Percentiles rank a stretch among this genome's conserved stretches.
These are phyloP conservation scores for Masticophis lateralis DNA, from an alignment of 2,797 vertebrate genomes.

Conservation along the genomic window DNA sequence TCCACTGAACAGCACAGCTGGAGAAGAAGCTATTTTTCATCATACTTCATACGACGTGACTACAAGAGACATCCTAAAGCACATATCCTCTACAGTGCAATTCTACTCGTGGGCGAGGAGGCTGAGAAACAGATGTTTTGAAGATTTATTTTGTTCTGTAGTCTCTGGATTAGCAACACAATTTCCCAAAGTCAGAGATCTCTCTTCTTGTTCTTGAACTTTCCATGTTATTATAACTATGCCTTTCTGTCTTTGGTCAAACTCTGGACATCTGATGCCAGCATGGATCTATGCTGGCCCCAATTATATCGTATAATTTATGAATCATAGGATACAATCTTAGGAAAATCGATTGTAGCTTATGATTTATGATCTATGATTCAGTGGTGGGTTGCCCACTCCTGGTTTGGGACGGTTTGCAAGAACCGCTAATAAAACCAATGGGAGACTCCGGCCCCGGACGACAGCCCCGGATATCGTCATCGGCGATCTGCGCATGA, in stretches of 20 bases:
- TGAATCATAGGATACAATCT: too few relatives aligned
- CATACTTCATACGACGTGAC: slow-evolving; percentile 32
- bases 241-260: background rate
- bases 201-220: background rate
- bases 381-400: too few relatives aligned
- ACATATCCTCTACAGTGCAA: slow-evolving; percentile 48
- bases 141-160: background rate
- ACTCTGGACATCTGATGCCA: background rate
- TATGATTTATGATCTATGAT: too few relatives aligned
- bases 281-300: too few relatives aligned
- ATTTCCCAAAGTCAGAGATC: background rate
- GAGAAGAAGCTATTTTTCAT: slow-evolving; percentile 26
- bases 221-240: background rate
- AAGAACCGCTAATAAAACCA: too few relatives aligned
- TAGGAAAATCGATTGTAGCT: too few relatives aligned
- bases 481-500: too few relatives aligned
- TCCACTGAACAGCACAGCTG: slow-evolving; percentile 35
- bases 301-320: too few relatives aligned
- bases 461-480: too few relatives aligned
- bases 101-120: slow-evolving; percentile 39
- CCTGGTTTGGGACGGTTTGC: too few relatives aligned
- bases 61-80: slow-evolving; percentile 41
- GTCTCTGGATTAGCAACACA: background rate
- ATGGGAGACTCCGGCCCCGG: too few relatives aligned
- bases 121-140: background rate